A percentile compares a stretch with the other conserved stretches of the same genome.
These are phyloP conservation scores for Anorthoa munda DNA, from an alignment of 2,888 invertebrate genomes.

Conservation along the genomic window DNA sequence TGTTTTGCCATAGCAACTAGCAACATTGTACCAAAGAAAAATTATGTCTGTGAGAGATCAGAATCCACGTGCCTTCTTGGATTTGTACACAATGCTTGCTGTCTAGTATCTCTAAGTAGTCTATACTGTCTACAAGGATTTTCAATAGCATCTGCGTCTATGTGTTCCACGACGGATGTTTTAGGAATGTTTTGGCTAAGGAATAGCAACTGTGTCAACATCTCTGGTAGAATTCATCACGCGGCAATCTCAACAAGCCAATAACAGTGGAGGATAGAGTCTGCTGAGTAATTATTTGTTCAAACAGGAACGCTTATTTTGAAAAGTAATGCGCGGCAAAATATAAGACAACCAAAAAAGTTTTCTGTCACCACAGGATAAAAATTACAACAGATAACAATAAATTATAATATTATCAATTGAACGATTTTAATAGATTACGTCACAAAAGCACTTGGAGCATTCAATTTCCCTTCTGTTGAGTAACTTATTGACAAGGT, in stretches of 20 bases:
- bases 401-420: background rate
- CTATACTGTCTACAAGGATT: background rate
- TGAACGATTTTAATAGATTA: background rate
- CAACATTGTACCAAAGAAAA: no score
- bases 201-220: constrained; percentile 11
- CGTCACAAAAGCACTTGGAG: background rate
- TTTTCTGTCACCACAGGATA: background rate
- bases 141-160: background rate
- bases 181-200: background rate
- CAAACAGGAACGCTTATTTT: background rate
- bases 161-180: constrained; percentile 15
- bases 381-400: background rate
- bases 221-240: background rate
- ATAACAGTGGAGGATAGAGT: background rate
- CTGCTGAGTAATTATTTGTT: background rate
- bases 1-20: no score
- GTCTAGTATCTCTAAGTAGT: no score
- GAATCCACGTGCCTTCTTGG: no score
- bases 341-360: background rate
- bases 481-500: constrained; percentile 43
- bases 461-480: constrained; percentile 21
- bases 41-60: no score
- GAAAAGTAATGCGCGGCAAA: constrained; percentile 15
- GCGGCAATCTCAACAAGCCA: background rate
- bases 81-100: background rate